A percentile compares a stretch with the other conserved stretches of the same genome.
These are phyloP conservation scores for Brachynemurus nebulosus DNA, from an alignment of 2,888 invertebrate species.

Conservation along the genomic window DNA sequence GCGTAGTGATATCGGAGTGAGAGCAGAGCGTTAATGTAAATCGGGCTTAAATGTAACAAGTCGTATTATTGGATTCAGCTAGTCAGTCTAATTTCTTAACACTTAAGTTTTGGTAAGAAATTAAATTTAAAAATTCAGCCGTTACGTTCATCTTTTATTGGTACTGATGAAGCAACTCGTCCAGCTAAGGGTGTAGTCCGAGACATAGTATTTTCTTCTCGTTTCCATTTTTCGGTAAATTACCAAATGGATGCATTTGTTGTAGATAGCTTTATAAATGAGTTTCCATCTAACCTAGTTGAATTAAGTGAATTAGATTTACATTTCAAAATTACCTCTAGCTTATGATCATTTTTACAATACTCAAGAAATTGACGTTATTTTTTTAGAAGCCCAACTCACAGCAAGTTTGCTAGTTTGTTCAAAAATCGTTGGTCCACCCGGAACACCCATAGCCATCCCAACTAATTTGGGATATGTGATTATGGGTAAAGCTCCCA, in stretches of 20 bases:
- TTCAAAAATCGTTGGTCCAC: neutral
- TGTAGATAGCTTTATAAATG: neutral
- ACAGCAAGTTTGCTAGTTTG: neutral
- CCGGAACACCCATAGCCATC: too few relatives aligned
- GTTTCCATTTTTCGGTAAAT: neutral
- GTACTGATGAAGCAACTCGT: neutral
- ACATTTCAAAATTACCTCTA: neutral
- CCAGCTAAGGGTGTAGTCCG: neutral
- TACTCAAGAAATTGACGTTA: neutral
- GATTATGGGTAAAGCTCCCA: too few relatives aligned
- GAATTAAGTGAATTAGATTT: neutral
- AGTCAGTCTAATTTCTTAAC: constrained; percentile 3
- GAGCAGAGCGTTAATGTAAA: too few relatives aligned
- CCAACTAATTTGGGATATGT: too few relatives aligned
- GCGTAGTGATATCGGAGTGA: too few relatives aligned
- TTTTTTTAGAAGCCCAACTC: neutral
- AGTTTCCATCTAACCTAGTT: neutral
- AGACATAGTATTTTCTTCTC: neutral
- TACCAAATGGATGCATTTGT: neutral
- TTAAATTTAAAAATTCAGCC: neutral
- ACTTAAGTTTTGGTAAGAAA: neutral
- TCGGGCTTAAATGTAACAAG: neutral
- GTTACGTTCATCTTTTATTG: neutral
- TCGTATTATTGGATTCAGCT: neutral
- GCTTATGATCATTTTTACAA: neutral